Conservation (phyloP, 2,113 vertebrate species). For the Neogobius melanostomus region DNA sequence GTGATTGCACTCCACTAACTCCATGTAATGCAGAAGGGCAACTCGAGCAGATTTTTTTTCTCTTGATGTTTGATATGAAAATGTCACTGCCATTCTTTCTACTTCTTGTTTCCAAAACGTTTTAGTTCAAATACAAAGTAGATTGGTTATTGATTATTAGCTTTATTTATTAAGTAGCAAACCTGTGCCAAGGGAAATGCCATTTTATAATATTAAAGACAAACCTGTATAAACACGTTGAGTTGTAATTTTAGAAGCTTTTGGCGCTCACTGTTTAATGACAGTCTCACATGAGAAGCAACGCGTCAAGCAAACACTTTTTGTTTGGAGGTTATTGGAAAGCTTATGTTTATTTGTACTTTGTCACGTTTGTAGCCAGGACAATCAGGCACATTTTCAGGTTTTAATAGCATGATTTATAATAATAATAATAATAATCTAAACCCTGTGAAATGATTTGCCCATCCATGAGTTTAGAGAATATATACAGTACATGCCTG, state of each 20-base stretch:
- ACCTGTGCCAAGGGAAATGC: slow-evolving; percentile 78
- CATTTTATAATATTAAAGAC: slow-evolving; percentile 74
- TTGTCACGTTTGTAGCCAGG: too few relatives aligned
- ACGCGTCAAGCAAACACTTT: background rate
- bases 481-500: too few relatives aligned
- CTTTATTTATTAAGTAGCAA: slow-evolving; percentile 86
- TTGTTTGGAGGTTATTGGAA: too few relatives aligned
- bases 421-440: too few relatives aligned
- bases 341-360: too few relatives aligned
- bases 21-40: slow-evolving; percentile 17
- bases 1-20: slow-evolving; percentile 45
- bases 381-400: too few relatives aligned
- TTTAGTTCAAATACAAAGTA: slow-evolving; percentile 77
- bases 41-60: slow-evolving; percentile 11
- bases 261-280: background rate
- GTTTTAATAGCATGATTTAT: too few relatives aligned
- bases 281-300: background rate
- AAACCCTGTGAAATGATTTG: too few relatives aligned
- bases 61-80: slow-evolving; percentile 54
- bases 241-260: slow-evolving; percentile 8
- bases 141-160: slow-evolving; percentile 79
- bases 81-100: slow-evolving; percentile 43
- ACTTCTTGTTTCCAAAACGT: slow-evolving; percentile 60
- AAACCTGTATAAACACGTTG: slow-evolving; percentile 56
- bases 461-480: too few relatives aligned